Evolutionary conservation across 2,797 vertebrate species (phyloP).

Genomic region (Discoglossus pictus): DNA sequence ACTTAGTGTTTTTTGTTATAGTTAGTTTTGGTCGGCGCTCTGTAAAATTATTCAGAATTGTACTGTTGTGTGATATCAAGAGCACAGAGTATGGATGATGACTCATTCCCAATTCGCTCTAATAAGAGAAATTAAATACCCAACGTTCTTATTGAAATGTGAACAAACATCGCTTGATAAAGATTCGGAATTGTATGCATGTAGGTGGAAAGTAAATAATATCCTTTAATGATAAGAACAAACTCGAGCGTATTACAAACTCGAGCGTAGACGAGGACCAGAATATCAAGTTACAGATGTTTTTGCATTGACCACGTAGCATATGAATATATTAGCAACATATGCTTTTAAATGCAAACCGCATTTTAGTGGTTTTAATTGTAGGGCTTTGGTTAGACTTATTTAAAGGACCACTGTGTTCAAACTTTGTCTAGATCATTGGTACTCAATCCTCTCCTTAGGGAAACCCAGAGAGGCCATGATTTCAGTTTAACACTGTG

Average conservation of each 20-base stretch:
- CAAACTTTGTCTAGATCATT: too few relatives aligned
- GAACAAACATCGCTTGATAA: slow-evolving; percentile 39
- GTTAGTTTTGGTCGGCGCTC: neutral
- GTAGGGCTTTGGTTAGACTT: too few relatives aligned
- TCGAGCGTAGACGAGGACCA: slow-evolving; percentile 15
- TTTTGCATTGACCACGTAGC: slow-evolving; percentile 24
- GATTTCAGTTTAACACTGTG: too few relatives aligned
- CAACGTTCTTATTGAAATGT: slow-evolving; percentile 40
- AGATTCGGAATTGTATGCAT: slow-evolving; percentile 22
- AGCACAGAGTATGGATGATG: slow-evolving; percentile 16
- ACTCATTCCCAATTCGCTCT: slow-evolving; percentile 25
- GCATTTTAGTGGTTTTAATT: too few relatives aligned
- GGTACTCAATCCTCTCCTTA: too few relatives aligned
- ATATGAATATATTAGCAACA: neutral
- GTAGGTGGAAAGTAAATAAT: slow-evolving; percentile 47
- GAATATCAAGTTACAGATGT: slow-evolving; percentile 44
- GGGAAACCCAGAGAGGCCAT: too few relatives aligned
- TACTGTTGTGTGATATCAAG: slow-evolving; percentile 18
- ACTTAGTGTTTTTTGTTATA: neutral
- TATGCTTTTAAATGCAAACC: too few relatives aligned
- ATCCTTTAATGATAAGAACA: slow-evolving; percentile 28
- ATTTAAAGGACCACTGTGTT: too few relatives aligned
- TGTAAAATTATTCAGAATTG: slow-evolving; percentile 13
- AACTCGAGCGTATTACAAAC: neutral
- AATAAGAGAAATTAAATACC: slow-evolving; percentile 34